phyloP scores from a whole-genome alignment of 2,113 vertebrate genomes.

The Podarcis raffonei region DNA sequence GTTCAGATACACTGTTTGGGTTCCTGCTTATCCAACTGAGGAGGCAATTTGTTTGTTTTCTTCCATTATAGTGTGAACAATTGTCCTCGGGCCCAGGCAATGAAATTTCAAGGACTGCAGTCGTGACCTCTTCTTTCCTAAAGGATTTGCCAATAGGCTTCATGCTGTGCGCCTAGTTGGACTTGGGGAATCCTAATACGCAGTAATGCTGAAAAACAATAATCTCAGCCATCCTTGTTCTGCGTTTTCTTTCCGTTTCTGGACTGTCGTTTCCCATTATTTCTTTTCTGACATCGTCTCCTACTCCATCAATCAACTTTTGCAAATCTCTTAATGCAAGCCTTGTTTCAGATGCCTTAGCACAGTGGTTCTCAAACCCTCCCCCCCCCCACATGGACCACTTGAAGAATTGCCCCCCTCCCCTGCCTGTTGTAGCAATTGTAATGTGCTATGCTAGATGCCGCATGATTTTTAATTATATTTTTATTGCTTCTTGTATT shows the following conservation, averaged over 20 bases:
- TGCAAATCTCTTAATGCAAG: neutral
- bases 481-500: no score
- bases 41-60: slow-evolving; percentile 18
- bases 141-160: neutral
- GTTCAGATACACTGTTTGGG: neutral
- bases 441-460: no score
- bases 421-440: no score
- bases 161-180: neutral
- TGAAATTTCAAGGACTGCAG: slow-evolving; percentile 21
- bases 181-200: neutral
- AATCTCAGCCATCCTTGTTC: neutral
- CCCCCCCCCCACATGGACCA: no score
- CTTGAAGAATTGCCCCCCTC: no score
- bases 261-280: neutral
- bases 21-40: slow-evolving; percentile 24
- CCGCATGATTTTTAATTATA: neutral
- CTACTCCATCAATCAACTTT: neutral
- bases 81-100: slow-evolving; percentile 13
- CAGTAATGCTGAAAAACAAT: neutral
- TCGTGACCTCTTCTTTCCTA: slow-evolving; percentile 26
- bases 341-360: neutral
- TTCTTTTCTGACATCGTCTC: neutral
- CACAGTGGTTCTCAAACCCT: no score
- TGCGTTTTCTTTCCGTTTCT: neutral
- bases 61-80: slow-evolving; percentile 5